Percentiles rank a stretch among this genome's conserved stretches.
Conservation (phyloP, 1,140 invertebrate species). For the Drosophila fuyamai region DNA sequence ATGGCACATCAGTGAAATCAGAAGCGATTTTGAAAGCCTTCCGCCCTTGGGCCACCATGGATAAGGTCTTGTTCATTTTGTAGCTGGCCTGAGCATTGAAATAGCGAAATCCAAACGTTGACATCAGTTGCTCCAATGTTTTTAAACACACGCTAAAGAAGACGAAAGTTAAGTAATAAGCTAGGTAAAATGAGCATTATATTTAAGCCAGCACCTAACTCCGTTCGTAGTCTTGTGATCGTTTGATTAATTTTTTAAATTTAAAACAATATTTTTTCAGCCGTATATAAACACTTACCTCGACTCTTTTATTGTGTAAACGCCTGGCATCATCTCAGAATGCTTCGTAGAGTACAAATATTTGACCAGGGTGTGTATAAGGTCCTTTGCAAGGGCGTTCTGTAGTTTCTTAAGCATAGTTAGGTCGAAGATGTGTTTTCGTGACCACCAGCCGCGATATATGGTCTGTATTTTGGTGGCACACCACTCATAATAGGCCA, state of each 20-base stretch:
- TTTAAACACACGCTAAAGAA: neutral
- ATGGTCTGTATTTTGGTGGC: slow-evolving; percentile 47
- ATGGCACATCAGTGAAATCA: slow-evolving; percentile 16
- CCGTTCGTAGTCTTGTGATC: no score
- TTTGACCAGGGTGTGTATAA: neutral
- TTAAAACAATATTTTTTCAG: neutral
- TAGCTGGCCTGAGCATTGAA: slow-evolving; percentile 12
- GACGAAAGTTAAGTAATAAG: neutral
- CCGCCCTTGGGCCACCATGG: neutral
- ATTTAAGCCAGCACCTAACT: no score
- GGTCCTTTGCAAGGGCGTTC: neutral
- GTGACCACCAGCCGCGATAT: slow-evolving; percentile 62
- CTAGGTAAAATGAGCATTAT: no score
- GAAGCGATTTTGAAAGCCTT: neutral
- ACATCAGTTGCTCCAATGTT: neutral
- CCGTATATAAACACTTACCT: neutral
- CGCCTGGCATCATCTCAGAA: slow-evolving; percentile 6
- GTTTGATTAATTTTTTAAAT: no score
- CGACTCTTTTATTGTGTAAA: neutral
- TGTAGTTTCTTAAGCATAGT: slow-evolving; percentile 11
- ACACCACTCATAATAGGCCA: neutral
- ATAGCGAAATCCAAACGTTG: slow-evolving; percentile 18
- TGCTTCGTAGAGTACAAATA: slow-evolving; percentile 1
- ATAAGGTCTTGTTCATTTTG: neutral
- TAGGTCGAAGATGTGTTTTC: slow-evolving; percentile 39